These are phyloP conservation scores for Suillia variegata DNA, from an alignment of 2,888 invertebrate genomes.

Conservation along the genomic window DNA sequence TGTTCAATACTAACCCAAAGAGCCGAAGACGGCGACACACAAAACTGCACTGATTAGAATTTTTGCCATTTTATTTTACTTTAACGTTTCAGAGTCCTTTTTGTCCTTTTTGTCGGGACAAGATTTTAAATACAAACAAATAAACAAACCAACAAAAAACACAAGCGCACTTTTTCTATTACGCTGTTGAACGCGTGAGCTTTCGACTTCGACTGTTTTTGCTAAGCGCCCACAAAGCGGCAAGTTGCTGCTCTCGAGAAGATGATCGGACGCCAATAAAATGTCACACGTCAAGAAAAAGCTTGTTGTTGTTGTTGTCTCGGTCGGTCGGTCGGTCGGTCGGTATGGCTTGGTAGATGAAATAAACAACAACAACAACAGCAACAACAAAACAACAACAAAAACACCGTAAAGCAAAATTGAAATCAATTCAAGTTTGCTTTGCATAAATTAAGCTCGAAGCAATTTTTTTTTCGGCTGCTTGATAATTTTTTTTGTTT, in stretches of 20 bases:
- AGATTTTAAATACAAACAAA: too few species aligned
- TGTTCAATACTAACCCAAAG: slow-evolving; percentile 51
- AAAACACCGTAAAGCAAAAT: background rate
- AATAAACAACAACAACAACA: too few species aligned
- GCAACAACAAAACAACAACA: background rate
- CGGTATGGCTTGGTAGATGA: too few species aligned
- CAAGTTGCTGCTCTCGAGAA: background rate
- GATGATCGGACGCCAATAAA: too few species aligned
- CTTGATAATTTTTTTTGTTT: too few species aligned
- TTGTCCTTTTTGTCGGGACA: slow-evolving; percentile 20
- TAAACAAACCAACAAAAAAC: too few species aligned
- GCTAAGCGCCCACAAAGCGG: background rate
- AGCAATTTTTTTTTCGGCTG: too few species aligned
- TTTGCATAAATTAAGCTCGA: background rate
- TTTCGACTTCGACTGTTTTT: slow-evolving; percentile 47
- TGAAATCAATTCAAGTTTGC: background rate
- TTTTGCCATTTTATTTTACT: slow-evolving; percentile 40
- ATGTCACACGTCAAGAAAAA: too few species aligned
- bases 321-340: background rate
- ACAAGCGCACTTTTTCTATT: too few species aligned
- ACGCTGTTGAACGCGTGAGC: slow-evolving; percentile 48
- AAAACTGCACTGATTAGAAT: slow-evolving; percentile 48
- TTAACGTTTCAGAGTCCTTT: slow-evolving; percentile 7
- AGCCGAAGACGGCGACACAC: slow-evolving; percentile 53
- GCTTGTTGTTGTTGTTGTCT: too few species aligned